Evolutionary conservation across 2,888 invertebrate species (phyloP).

Genomic region (Phragmatobia fuliginosa): DNA sequence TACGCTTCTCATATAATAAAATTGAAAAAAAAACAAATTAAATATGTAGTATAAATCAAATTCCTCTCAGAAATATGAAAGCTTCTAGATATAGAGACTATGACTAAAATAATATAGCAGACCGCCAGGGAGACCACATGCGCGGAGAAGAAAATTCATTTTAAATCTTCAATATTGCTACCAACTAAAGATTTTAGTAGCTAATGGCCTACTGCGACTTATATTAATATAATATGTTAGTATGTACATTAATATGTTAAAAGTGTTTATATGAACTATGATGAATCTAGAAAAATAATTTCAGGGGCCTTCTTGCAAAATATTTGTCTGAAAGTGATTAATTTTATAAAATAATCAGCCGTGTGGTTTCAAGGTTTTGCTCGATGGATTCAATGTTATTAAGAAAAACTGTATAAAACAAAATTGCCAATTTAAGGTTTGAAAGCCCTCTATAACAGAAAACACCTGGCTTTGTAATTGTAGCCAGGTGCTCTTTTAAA

Average conservation of each 20-base stretch:
- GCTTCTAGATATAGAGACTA: too few species aligned
- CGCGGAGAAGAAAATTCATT: too few species aligned
- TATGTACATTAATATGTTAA: neutral
- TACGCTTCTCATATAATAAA: too few species aligned
- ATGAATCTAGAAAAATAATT: neutral
- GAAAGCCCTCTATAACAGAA: neutral
- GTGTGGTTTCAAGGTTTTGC: neutral
- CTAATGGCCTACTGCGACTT: too few species aligned
- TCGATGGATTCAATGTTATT: neutral
- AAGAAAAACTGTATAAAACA: neutral
- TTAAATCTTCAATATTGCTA: too few species aligned
- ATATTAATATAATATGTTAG: too few species aligned
- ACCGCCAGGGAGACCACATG: too few species aligned
- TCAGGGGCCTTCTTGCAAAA: neutral
- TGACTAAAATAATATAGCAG: too few species aligned
- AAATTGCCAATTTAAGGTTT: neutral
- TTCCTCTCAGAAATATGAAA: too few species aligned
- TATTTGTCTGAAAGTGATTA: neutral
- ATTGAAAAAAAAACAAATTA: too few species aligned
- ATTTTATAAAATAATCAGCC: neutral
- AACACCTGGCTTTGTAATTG: neutral
- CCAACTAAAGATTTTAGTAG: too few species aligned
- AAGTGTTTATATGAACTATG: neutral
- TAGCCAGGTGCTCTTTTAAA: neutral
- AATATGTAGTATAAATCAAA: too few species aligned